A percentile compares a stretch with the other conserved stretches of the same genome.
phyloP scores from a whole-genome alignment of 35 echinoderm and acorn worm species.

The Ptychodera flava region DNA sequence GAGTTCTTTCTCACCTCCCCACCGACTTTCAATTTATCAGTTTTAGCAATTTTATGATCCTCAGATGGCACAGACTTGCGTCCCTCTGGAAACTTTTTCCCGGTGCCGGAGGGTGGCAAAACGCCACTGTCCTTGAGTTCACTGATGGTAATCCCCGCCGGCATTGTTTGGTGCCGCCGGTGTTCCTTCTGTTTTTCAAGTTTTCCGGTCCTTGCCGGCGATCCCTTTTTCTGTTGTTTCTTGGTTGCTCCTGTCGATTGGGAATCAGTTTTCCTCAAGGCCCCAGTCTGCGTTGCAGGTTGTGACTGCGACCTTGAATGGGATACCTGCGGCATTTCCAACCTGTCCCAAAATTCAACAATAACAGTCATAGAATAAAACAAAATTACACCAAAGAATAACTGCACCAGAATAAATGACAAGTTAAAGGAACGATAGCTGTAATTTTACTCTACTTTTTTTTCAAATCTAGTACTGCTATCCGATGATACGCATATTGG shows the following conservation, averaged over 20 bases:
- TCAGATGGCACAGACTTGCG: neutral
- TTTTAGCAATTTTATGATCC: neutral
- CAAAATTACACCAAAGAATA: too few relatives aligned
- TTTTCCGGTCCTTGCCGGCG: neutral
- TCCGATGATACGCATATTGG: too few relatives aligned
- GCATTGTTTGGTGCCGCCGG: constrained; percentile 84
- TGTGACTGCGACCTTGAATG: neutral
- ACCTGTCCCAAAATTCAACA: too few relatives aligned
- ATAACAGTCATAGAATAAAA: too few relatives aligned
- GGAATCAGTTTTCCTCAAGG: neutral
- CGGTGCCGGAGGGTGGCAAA: neutral
- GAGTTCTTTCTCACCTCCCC: neutral
- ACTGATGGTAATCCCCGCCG: constrained; percentile 78
- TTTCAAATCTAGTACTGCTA: too few relatives aligned
- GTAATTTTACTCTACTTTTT: too few relatives aligned
- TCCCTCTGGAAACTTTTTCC: neutral
- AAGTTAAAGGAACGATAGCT: too few relatives aligned
- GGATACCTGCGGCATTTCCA: neutral
- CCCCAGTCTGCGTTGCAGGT: neutral
- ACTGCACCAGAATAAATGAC: too few relatives aligned
- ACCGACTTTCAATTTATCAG: neutral
- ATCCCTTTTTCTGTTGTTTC: neutral
- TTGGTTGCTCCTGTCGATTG: neutral
- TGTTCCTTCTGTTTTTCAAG: neutral
- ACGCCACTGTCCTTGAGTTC: constrained; percentile 77